These are phyloP conservation scores for Tiliacea citrago DNA, from an alignment of 2,888 invertebrate species.

Conservation along the genomic window DNA sequence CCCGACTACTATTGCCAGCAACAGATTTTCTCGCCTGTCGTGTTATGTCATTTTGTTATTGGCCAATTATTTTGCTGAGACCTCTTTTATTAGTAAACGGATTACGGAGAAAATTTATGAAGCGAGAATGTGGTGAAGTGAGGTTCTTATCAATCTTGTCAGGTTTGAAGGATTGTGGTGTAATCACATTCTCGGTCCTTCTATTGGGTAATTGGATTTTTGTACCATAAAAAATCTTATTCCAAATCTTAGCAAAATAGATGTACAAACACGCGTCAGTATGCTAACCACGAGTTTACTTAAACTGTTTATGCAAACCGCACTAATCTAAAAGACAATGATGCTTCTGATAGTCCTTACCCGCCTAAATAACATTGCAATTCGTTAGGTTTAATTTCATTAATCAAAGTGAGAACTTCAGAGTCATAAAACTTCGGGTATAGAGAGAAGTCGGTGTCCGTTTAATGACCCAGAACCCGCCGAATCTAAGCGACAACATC, in stretches of 20 bases:
- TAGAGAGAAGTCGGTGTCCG: slow-evolving; percentile 47
- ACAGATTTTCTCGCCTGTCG: slow-evolving; percentile 71
- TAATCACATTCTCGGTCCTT: slow-evolving; percentile 29
- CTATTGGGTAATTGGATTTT: slow-evolving; percentile 5
- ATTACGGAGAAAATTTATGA: slow-evolving; percentile 50
- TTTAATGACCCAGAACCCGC: slow-evolving; percentile 67
- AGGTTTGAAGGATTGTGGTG: slow-evolving; percentile 27
- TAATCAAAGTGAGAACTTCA: slow-evolving; percentile 51
- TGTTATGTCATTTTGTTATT: slow-evolving; percentile 70
- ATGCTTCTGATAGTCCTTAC: slow-evolving; percentile 12
- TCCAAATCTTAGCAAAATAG: not conserved
- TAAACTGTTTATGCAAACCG: slow-evolving; percentile 28
- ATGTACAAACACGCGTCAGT: not conserved
- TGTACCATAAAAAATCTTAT: not conserved
- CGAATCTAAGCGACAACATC: slow-evolving; percentile 65
- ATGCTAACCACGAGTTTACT: not conserved
- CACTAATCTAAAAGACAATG: slow-evolving; percentile 46
- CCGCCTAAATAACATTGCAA: slow-evolving; percentile 34
- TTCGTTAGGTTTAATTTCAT: slow-evolving; percentile 52
- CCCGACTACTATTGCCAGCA: slow-evolving; percentile 57
- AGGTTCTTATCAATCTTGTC: slow-evolving; percentile 43
- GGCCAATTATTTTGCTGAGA: slow-evolving; percentile 66
- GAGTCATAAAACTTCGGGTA: slow-evolving; percentile 33
- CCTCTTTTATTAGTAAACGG: slow-evolving; percentile 54
- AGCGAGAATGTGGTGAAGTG: slow-evolving; percentile 41